A percentile compares a stretch with the other conserved stretches of the same genome.
These are phyloP conservation scores for Dermochelys coriacea DNA, from an alignment of 2,797 vertebrate genomes.

Conservation along the genomic window DNA sequence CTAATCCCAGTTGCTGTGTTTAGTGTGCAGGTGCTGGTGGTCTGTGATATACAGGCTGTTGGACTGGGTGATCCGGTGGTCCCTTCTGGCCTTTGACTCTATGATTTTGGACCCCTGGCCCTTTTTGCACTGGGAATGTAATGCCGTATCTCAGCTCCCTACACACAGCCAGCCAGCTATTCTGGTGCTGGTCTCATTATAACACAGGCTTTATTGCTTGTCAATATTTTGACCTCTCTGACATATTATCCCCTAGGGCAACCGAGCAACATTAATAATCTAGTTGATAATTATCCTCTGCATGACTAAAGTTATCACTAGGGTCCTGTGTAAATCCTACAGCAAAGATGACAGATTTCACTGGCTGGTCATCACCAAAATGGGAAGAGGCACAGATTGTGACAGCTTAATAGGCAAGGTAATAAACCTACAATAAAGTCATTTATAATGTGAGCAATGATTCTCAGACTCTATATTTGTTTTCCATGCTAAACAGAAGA, in stretches of 20 bases:
- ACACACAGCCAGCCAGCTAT: background rate
- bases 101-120: background rate
- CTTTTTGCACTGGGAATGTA: background rate
- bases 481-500: constrained; percentile 72
- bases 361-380: constrained; percentile 35
- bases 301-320: constrained; percentile 63
- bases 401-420: constrained; percentile 67
- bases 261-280: constrained; percentile 65
- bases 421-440: constrained; percentile 64
- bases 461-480: constrained; percentile 59
- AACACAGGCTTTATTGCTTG: constrained; percentile 64
- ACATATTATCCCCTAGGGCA: constrained; percentile 66
- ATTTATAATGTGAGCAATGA: constrained; percentile 58
- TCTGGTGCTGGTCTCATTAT: constrained; percentile 38
- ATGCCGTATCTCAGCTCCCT: background rate
- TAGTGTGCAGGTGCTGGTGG: background rate
- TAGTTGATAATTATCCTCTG: constrained; percentile 73
- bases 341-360: constrained; percentile 57
- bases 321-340: constrained; percentile 70
- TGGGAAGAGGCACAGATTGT: constrained; percentile 36
- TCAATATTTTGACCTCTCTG: constrained; percentile 74
- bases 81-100: background rate
- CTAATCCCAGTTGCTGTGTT: background rate
- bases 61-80: background rate
- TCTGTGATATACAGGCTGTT: background rate